Evolutionary conservation across 2,888 invertebrate species (phyloP).

Genomic region (Aplocera efformata): DNA sequence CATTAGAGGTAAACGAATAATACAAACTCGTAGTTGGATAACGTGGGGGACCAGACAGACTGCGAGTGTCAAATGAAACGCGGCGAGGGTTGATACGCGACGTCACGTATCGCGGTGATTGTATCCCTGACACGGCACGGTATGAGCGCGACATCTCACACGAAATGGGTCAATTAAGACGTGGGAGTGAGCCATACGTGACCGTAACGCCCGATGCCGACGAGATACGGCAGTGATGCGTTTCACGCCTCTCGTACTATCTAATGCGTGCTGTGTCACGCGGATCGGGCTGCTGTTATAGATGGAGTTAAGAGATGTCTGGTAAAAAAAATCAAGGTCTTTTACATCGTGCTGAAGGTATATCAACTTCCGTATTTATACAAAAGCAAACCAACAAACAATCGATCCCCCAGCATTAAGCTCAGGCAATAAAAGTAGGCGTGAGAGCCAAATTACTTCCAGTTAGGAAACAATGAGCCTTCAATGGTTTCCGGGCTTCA

Average conservation of each 20-base stretch:
- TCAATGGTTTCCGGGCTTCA: constrained; percentile 17
- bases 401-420: constrained; percentile 12
- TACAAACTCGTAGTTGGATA: constrained; percentile 16
- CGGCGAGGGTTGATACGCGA: constrained; percentile 40
- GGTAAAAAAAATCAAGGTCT: constrained; percentile 1
- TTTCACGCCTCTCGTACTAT: constrained; percentile 69
- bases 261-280: constrained; percentile 44
- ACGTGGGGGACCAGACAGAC: constrained; percentile 21
- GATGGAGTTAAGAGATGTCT: constrained; percentile 13
- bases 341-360: background rate
- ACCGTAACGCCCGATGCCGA: constrained; percentile 70
- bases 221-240: constrained; percentile 60
- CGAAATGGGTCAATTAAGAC: constrained; percentile 80
- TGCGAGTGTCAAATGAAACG: constrained; percentile 40
- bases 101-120: constrained; percentile 72
- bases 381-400: constrained; percentile 6
- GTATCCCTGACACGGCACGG: constrained; percentile 67
- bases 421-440: constrained; percentile 38
- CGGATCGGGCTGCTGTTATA: constrained; percentile 19
- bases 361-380: constrained; percentile 4
- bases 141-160: constrained; percentile 67
- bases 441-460: constrained; percentile 47
- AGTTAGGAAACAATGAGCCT: constrained; percentile 42
- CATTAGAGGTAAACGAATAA: constrained; percentile 2
- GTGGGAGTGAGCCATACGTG: constrained; percentile 76